phyloP scores from a whole-genome alignment of 2,888 invertebrate genomes.

The Hybos culiciformis region DNA sequence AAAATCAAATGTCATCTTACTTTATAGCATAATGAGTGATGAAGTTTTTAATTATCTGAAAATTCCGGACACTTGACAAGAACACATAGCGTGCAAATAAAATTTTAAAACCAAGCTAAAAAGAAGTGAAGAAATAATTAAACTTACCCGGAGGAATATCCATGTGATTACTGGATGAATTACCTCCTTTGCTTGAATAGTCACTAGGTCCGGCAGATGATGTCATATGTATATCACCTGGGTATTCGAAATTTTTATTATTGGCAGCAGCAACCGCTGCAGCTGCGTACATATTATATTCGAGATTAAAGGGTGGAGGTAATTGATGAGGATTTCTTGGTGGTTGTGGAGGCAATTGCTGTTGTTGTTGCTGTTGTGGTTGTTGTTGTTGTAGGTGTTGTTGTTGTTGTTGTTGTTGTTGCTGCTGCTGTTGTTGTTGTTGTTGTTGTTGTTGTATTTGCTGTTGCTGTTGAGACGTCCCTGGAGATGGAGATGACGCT shows the following conservation, averaged over 20 bases:
- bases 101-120: background rate
- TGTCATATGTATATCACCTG: slow-evolving; percentile 32
- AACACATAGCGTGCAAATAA: background rate
- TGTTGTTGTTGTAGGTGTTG: slow-evolving; percentile 18
- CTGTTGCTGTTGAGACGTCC: slow-evolving; percentile 23
- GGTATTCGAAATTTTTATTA: slow-evolving; percentile 25
- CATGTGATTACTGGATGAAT: slow-evolving; percentile 27
- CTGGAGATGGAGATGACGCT: slow-evolving; percentile 18
- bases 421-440: slow-evolving; percentile 4
- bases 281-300: slow-evolving; percentile 14
- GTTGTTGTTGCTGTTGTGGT: slow-evolving; percentile 29
- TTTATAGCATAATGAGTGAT: no score
- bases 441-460: slow-evolving; percentile 31
- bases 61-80: no score
- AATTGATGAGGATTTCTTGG: slow-evolving; percentile 14
- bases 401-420: slow-evolving; percentile 1
- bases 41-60: no score
- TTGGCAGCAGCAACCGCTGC: slow-evolving; percentile 9
- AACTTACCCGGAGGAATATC: slow-evolving; percentile 36
- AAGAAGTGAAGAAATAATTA: background rate
- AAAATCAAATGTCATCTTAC: no score
- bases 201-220: no score
- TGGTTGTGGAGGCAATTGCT: slow-evolving; percentile 22
- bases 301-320: slow-evolving; percentile 16
- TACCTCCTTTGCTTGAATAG: slow-evolving; percentile 30